Conservation (phyloP, 2,888 invertebrate species). For the Lypha dubia region DNA sequence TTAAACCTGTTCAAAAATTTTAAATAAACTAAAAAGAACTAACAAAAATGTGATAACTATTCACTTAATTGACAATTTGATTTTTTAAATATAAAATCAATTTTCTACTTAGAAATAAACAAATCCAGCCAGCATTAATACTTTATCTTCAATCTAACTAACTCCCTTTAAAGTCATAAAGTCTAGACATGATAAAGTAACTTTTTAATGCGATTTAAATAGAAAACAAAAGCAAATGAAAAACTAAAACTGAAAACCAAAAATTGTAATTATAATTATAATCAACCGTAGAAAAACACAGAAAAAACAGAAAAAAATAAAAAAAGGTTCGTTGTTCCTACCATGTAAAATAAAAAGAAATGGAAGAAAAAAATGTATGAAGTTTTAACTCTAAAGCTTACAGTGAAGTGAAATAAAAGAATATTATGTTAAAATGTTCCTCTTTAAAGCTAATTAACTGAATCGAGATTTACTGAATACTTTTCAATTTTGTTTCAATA, state of each 20-base stretch:
- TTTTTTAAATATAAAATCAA: not conserved
- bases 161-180: constrained; percentile 31
- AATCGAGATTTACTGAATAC: too few relatives aligned
- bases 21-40: too few relatives aligned
- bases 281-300: constrained; percentile 38
- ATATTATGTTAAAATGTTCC: too few relatives aligned
- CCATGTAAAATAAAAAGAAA: not conserved
- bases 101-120: not conserved
- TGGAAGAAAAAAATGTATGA: not conserved
- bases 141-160: constrained; percentile 4
- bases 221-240: constrained; percentile 26
- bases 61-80: too few relatives aligned
- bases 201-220: constrained; percentile 42
- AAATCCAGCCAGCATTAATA: constrained; percentile 12
- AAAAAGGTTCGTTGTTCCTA: too few relatives aligned
- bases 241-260: constrained; percentile 27
- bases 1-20: too few relatives aligned
- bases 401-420: too few relatives aligned
- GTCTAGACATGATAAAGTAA: constrained; percentile 59
- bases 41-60: too few relatives aligned
- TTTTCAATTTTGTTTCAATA: too few relatives aligned
- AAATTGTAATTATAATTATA: constrained; percentile 29
- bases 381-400: too few relatives aligned
- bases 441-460: too few relatives aligned
- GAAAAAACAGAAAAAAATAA: too few relatives aligned